Percentiles rank a stretch among this genome's conserved stretches.
Evolutionary conservation across 2,113 vertebrate genomes (phyloP).

Genomic region (Thomomys bottae): DNA sequence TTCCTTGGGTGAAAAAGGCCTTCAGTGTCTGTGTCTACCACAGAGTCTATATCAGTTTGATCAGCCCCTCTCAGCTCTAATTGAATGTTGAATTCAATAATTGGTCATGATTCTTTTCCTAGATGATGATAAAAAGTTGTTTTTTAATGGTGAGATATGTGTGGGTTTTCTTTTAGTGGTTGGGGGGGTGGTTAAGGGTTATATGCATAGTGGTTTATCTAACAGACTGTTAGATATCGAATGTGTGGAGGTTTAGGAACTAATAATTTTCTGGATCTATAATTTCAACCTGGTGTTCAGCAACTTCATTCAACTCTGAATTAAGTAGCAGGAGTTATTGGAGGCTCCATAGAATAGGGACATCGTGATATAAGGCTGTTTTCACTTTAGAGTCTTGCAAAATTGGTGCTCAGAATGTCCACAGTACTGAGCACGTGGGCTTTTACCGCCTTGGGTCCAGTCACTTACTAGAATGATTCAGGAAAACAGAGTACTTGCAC

Average conservation of each 20-base stretch:
- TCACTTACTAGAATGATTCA: slow-evolving; percentile 16
- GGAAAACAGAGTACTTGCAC: not conserved
- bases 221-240: not conserved
- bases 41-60: too few relatives aligned
- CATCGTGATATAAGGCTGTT: not conserved
- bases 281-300: not conserved
- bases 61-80: not conserved
- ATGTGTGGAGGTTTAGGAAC: not conserved
- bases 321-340: not conserved
- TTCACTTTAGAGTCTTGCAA: not conserved
- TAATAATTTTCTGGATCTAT: slow-evolving; percentile 7
- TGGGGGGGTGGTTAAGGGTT: too few relatives aligned
- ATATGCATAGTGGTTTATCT: not conserved
- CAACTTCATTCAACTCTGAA: not conserved
- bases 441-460: not conserved
- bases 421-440: not conserved
- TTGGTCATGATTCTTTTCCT: too few relatives aligned
- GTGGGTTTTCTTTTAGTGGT: too few relatives aligned
- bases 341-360: not conserved
- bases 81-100: too few relatives aligned
- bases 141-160: not conserved
- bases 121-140: not conserved
- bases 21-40: not conserved
- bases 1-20: not conserved
- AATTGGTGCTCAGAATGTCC: not conserved